A percentile compares a stretch with the other conserved stretches of the same genome.
Conservation (phyloP, 2,113 vertebrate species). For the Platichthys flesus region DNA sequence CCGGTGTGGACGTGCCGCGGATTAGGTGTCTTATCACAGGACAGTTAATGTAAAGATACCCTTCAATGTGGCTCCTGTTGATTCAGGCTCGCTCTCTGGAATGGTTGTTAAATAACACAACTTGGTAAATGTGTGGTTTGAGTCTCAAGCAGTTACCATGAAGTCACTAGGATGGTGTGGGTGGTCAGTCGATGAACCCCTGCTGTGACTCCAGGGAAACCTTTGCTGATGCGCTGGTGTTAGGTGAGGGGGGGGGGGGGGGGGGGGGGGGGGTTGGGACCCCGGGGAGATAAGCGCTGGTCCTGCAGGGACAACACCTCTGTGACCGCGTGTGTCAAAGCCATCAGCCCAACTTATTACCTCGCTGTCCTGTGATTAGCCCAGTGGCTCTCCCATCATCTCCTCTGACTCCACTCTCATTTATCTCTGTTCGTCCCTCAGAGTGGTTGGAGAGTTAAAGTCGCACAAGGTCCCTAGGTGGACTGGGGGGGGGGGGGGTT, state of each 20-base stretch:
- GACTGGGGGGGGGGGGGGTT: neutral
- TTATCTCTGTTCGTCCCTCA: constrained; percentile 6
- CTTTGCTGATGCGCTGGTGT: neutral
- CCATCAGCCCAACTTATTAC: constrained; percentile 52
- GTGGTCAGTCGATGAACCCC: neutral
- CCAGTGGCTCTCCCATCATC: constrained; percentile 15
- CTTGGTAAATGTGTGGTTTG: no score
- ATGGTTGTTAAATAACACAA: no score
- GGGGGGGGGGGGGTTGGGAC: no score
- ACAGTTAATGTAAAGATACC: no score
- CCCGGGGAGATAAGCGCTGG: constrained; percentile 31
- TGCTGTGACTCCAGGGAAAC: constrained; percentile 1
- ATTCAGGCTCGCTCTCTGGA: neutral
- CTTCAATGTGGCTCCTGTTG: neutral
- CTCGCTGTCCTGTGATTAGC: constrained; percentile 60
- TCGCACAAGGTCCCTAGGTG: constrained; percentile 20
- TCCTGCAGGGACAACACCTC: constrained; percentile 27
- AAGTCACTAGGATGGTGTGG: neutral
- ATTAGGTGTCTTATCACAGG: no score
- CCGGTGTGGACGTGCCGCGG: no score
- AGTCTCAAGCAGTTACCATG: neutral
- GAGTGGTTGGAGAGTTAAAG: constrained; percentile 5
- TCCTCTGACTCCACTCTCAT: constrained; percentile 16
- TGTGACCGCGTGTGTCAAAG: constrained; percentile 29
- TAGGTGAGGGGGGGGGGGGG: constrained; percentile 5